phyloP scores from a whole-genome alignment of 2,888 invertebrate species.

The Malthinus flaveolus region DNA sequence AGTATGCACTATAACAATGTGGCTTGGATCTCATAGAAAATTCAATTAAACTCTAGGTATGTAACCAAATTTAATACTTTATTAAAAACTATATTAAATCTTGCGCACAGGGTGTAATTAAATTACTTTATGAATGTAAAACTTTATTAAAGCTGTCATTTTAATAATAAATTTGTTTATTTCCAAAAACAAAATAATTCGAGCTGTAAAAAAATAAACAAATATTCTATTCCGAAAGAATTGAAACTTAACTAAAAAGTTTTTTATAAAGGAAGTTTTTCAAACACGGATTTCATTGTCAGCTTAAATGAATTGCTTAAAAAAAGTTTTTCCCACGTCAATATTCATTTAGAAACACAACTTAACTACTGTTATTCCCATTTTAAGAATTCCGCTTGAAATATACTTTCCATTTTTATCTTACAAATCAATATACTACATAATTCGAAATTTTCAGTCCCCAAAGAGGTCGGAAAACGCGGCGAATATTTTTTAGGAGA shows the following conservation, averaged over 20 bases:
- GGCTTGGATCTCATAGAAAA: slow-evolving; percentile 12
- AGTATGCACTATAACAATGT: slow-evolving; percentile 6
- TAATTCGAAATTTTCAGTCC: no score
- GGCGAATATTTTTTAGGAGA: no score
- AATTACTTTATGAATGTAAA: slow-evolving; percentile 9
- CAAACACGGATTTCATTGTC: slow-evolving; percentile 18
- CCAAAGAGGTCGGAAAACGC: no score
- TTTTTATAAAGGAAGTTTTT: slow-evolving; percentile 16
- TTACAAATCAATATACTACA: no score
- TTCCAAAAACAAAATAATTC: not conserved
- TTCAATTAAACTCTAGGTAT: slow-evolving; percentile 12
- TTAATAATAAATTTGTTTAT: slow-evolving; percentile 10
- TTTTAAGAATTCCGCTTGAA: no score
- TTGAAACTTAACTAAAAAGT: slow-evolving; percentile 6
- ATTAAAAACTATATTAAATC: slow-evolving; percentile 5
- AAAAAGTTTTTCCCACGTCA: slow-evolving; percentile 13
- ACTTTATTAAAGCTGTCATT: slow-evolving; percentile 5
- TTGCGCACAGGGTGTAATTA: slow-evolving; percentile 5
- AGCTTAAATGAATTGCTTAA: slow-evolving; percentile 15
- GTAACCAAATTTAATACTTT: slow-evolving; percentile 5
- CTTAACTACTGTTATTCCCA: not conserved
- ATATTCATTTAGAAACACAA: slow-evolving; percentile 7
- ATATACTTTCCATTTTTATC: no score
- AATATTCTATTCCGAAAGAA: slow-evolving; percentile 7
- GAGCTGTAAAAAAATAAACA: not conserved